A percentile compares a stretch with the other conserved stretches of the same genome.
phyloP scores from a whole-genome alignment of 2,113 vertebrate species.

The Rhagologus leucostigma region DNA sequence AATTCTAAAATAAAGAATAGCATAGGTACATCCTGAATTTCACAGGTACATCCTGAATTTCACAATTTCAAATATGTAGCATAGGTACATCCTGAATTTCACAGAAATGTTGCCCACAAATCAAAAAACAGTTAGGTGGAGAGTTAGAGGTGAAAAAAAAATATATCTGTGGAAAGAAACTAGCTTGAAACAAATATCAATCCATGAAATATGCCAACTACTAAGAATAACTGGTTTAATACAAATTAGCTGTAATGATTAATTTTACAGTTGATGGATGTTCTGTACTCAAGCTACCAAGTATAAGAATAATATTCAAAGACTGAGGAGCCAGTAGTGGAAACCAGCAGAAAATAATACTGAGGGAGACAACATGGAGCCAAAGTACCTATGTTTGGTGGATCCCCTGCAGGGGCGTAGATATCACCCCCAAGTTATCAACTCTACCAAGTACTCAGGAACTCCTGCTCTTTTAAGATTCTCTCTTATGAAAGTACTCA shows the following conservation, averaged over 20 bases:
- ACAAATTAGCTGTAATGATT: background rate
- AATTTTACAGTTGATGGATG: background rate
- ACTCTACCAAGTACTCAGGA: background rate
- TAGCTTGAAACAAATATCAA: background rate
- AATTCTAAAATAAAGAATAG: slow-evolving; percentile 80
- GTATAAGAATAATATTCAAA: background rate
- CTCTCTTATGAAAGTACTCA: background rate
- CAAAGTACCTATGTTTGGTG: background rate
- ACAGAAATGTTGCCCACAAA: background rate
- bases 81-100: background rate
- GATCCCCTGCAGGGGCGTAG: accelerated
- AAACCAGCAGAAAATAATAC: background rate
- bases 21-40: background rate
- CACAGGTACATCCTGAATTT: background rate
- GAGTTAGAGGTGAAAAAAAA: background rate
- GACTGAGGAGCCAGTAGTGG: background rate
- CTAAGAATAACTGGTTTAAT: background rate
- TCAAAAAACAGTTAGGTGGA: background rate
- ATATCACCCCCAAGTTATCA: background rate
- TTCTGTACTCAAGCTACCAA: background rate
- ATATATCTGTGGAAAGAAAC: background rate
- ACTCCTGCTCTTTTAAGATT: background rate
- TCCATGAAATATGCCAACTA: background rate
- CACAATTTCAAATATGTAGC: too few species aligned
- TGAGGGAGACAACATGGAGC: background rate